Percentiles rank a stretch among this genome's conserved stretches.
phyloP scores from a whole-genome alignment of 2,888 invertebrate genomes.

The Plagiodera versicolora region DNA sequence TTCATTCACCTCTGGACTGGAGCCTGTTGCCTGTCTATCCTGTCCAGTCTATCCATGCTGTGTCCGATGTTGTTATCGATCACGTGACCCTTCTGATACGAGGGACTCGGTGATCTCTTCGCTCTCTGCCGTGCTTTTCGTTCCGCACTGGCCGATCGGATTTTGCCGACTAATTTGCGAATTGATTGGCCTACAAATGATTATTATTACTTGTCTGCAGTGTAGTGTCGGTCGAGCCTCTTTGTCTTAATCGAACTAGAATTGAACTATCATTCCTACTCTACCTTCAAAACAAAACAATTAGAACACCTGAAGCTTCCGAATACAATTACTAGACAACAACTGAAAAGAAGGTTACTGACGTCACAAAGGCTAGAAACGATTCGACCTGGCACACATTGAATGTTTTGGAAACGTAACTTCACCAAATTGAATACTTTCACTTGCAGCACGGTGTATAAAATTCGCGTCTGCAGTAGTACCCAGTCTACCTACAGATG shows the following conservation, averaged over 20 bases:
- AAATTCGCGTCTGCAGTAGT: too few species aligned
- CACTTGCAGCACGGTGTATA: too few species aligned
- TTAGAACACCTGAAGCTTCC: too few species aligned
- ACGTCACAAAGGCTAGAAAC: too few species aligned
- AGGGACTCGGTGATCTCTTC: slow-evolving; percentile 62
- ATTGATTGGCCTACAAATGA: slow-evolving; percentile 73
- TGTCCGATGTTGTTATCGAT: slow-evolving; percentile 58
- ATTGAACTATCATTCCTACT: too few species aligned
- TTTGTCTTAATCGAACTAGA: too few species aligned
- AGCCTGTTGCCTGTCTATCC: slow-evolving; percentile 25
- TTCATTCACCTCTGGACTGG: slow-evolving; percentile 41
- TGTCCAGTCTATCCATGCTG: slow-evolving; percentile 38
- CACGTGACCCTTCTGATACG: slow-evolving; percentile 61
- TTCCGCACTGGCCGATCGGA: slow-evolving; percentile 74
- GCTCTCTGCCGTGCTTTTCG: slow-evolving; percentile 60
- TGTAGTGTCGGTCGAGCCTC: not conserved
- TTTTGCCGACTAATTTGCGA: slow-evolving; percentile 79
- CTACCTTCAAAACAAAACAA: too few species aligned
- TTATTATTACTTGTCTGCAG: slow-evolving; percentile 11
- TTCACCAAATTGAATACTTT: too few species aligned
- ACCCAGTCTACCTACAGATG: not conserved
- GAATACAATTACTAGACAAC: too few species aligned
- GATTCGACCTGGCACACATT: too few species aligned
- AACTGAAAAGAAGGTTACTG: too few species aligned
- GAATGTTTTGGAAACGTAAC: too few species aligned